Evolutionary conservation across 2,113 vertebrate genomes (phyloP).

Genomic region (Lepisosteus oculatus): DNA sequence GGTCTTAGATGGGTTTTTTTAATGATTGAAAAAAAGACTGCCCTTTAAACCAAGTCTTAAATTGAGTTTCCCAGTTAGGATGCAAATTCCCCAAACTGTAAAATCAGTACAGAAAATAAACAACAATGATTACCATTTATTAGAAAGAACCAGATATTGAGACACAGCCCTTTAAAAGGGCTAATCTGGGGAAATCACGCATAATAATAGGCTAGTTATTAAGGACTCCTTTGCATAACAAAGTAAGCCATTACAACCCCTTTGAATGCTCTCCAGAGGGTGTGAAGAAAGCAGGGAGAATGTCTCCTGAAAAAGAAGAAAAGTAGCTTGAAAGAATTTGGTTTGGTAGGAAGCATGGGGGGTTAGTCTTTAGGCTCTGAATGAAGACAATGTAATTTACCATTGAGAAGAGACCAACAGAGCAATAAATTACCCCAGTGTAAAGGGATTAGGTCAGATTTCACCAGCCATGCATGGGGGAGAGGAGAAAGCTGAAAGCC

Average conservation of each 20-base stretch:
- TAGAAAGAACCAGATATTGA: constrained; percentile 21
- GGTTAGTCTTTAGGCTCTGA: constrained; percentile 59
- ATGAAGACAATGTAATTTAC: constrained; percentile 84
- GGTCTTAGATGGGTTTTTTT: no score
- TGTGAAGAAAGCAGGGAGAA: constrained; percentile 43
- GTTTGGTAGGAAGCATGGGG: constrained; percentile 34
- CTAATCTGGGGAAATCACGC: constrained; percentile 67
- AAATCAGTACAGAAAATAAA: not conserved
- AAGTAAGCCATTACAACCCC: constrained; percentile 67
- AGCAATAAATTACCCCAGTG: constrained; percentile 81
- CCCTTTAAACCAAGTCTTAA: no score
- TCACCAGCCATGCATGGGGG: constrained; percentile 58
- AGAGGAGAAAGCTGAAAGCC: constrained; percentile 34
- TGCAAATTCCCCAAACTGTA: no score
- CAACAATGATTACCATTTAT: not conserved
- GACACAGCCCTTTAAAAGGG: constrained; percentile 65
- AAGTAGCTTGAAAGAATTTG: constrained; percentile 27
- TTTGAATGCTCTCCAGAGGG: constrained; percentile 51
- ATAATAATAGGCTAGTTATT: constrained; percentile 69
- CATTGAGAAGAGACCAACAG: constrained; percentile 77
- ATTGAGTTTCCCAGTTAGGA: no score
- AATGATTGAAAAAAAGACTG: no score
- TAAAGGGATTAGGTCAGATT: constrained; percentile 81
- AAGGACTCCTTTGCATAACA: constrained; percentile 72
- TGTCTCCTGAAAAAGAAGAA: constrained; percentile 18